Conservation (phyloP, 2,113 vertebrate species). For the Opisthocomus hoazin region DNA sequence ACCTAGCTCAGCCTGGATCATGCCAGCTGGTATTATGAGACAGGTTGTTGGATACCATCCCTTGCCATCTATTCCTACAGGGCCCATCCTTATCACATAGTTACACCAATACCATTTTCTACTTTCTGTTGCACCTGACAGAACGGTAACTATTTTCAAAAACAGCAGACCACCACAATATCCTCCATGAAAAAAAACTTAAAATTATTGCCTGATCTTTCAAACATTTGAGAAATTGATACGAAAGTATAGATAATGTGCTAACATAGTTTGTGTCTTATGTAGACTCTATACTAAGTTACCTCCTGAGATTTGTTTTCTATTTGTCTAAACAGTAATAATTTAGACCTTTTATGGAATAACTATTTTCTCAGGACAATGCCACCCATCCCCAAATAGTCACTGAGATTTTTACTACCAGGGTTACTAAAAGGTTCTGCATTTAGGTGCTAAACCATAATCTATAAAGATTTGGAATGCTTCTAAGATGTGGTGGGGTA, state of each 20-base stretch:
- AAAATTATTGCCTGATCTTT: not conserved
- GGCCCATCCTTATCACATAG: not conserved
- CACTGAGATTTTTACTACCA: not conserved
- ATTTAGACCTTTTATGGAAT: not conserved
- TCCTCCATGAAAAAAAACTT: not conserved
- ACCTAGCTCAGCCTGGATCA: not conserved
- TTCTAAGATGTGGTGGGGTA: not conserved
- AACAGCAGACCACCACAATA: not conserved
- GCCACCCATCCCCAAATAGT: not conserved
- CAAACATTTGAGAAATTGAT: not conserved
- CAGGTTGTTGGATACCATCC: not conserved
- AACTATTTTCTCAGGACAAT: not conserved
- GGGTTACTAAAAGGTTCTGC: not conserved
- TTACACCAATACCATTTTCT: not conserved
- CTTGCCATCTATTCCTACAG: not conserved
- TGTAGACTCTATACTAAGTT: not conserved
- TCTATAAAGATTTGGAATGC: not conserved
- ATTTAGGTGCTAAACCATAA: not conserved
- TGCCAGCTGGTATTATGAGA: not conserved
- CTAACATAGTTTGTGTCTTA: not conserved
- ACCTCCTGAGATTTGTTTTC: not conserved
- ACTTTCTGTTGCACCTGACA: not conserved
- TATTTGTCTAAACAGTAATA: not conserved
- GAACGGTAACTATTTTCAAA: not conserved
- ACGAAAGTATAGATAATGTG: not conserved